Base-by-base conservation (phyloP, 2,797 vertebrate genomes). In the Clamator glandarius region DNA sequence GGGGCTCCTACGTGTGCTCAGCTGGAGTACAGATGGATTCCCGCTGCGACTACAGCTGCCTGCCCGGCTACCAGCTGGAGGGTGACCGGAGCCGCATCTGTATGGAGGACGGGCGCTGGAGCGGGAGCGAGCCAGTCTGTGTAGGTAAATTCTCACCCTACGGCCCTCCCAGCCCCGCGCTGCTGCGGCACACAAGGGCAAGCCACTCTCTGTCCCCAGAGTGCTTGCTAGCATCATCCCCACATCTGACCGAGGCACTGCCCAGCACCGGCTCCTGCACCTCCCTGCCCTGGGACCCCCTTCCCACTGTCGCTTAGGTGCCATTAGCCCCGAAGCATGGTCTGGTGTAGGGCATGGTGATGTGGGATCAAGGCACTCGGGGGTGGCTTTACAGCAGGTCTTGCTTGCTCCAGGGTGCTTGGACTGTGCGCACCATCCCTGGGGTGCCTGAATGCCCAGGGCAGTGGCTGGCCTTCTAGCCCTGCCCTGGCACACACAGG, bases 1-100 rank as follows among this genome's bases (percentile, higher is more conserved):
- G 98, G 11, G 99, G 99, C 87, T 98, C 98, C n/a, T 99, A 99
- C 93, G 97, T 94, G 72, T 99, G 99, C 97, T 98, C 97, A 6
- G 97, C 98, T 0, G 98, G 99, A 4, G 98, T 98, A 46, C 93
- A 98, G 93, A 98, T 99, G 89, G 98, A 99, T 96, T 99, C 99
- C 84, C 98, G 98, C 93, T 99, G 99, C 15, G 98, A 98, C 84
- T 99, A 99, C 95, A 97, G 96, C 94, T 99, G 99, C 89, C 73
- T 87, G 69, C 97, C 96, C 0, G 99, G 99, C 26, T 99, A 99
- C 96, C 98, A 98, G 90, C 97, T 99, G 26, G 98, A 99, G 96
- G 98, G 98, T 0, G 98, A 99, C 67, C 98, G 97, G 48, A 98
- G 98, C 2, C 98, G 99, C 17, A 89, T 98, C 85, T 99, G 99